Conservation (phyloP, 2,113 vertebrate species). For the Okapia johnstoni region DNA sequence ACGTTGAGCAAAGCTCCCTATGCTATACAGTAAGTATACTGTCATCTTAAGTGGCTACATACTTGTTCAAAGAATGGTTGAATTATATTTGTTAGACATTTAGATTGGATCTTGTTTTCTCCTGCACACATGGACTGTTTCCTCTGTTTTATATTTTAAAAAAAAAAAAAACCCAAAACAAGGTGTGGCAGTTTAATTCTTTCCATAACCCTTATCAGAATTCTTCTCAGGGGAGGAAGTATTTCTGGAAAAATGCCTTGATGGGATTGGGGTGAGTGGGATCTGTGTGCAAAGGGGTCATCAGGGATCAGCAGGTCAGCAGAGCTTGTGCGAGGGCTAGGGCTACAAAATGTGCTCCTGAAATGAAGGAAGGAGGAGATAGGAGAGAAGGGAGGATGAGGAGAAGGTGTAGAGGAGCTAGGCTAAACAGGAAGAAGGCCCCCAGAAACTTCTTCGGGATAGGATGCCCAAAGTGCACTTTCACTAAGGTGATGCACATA, state of each 20-base stretch:
- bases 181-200: neutral
- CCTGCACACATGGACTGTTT: neutral
- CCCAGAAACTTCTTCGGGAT: neutral
- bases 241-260: neutral
- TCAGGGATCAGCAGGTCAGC: neutral
- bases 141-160: neutral
- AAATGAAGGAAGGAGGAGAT: neutral
- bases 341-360: neutral
- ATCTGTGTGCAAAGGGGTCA: neutral
- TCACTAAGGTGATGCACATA: neutral
- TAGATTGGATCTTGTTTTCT: neutral
- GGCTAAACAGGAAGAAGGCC: neutral
- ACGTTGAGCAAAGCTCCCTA: neutral
- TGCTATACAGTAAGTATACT: neutral
- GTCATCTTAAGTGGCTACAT: neutral
- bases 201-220: neutral
- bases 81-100: neutral
- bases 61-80: neutral
- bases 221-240: neutral
- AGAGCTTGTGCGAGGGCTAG: accelerated
- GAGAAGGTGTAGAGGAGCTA: neutral
- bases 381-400: neutral
- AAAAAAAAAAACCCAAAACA: neutral
- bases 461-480: neutral
- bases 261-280: neutral